A percentile compares a stretch with the other conserved stretches of the same genome.
These are phyloP conservation scores for Enteromius treurensis DNA, from an alignment of 2,797 vertebrate species.

Conservation along the genomic window DNA sequence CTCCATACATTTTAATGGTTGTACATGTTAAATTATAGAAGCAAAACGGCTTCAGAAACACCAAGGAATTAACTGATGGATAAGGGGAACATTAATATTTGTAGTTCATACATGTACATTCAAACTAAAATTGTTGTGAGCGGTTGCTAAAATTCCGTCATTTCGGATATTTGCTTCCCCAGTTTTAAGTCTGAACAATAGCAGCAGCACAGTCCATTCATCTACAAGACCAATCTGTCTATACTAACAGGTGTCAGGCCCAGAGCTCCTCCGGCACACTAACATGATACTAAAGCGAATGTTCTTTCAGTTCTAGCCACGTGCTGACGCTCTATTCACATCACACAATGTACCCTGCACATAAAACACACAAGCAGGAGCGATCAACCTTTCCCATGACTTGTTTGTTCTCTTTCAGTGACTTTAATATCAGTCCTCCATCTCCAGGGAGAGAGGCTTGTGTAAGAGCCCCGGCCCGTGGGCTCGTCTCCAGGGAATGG, in stretches of 20 bases:
- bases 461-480: constrained; percentile 49
- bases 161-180: constrained; percentile 3
- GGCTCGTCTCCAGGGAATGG: constrained; percentile 57
- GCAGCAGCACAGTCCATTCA: neutral
- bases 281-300: constrained; percentile 27
- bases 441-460: constrained; percentile 57
- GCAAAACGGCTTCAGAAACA: neutral
- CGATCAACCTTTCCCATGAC: constrained; percentile 61
- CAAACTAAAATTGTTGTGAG: neutral
- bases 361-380: constrained; percentile 41
- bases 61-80: neutral
- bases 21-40: neutral
- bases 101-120: neutral
- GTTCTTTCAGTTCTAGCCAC: constrained; percentile 2
- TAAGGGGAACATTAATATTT: neutral
- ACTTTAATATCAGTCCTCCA: constrained; percentile 45
- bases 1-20: neutral
- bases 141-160: neutral
- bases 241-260: constrained; percentile 40
- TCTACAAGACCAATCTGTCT: constrained; percentile 43
- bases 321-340: constrained; percentile 63
- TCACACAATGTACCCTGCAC: constrained; percentile 40
- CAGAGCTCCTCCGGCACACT: constrained; percentile 11
- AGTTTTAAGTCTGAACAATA: constrained; percentile 18
- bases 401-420: constrained; percentile 57